phyloP scores from a whole-genome alignment of 2,888 invertebrate species.

The Heteropelma amictum region DNA sequence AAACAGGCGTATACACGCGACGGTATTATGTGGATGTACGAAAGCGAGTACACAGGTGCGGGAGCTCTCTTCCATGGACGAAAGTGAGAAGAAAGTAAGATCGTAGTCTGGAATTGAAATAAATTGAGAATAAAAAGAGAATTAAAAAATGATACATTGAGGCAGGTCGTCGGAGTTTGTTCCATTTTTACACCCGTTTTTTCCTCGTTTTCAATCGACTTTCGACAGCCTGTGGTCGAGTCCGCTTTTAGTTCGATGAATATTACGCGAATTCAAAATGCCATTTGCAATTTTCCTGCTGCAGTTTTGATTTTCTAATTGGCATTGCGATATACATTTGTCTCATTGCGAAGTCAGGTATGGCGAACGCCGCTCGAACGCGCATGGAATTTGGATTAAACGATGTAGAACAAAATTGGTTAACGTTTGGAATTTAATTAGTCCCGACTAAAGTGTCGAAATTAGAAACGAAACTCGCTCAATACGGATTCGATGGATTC shows the following conservation, averaged over 20 bases:
- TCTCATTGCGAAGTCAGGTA: no score
- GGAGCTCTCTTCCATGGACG: constrained; percentile 46
- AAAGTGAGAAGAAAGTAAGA: constrained; percentile 56
- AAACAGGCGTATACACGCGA: constrained; percentile 1
- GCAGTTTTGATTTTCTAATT: no score
- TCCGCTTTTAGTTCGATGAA: no score
- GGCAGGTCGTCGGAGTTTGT: constrained; percentile 35
- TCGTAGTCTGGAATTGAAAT: constrained; percentile 47
- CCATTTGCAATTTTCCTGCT: no score
- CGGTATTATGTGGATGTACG: constrained; percentile 52
- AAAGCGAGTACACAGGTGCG: constrained; percentile 49
- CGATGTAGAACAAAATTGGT: not conserved
- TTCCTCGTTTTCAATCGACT: no score
- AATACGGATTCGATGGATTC: no score
- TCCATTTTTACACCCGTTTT: not conserved
- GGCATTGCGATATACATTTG: no score
- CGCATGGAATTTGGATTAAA: not conserved
- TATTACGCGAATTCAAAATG: no score
- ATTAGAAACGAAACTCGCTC: no score
- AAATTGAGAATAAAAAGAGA: constrained; percentile 19
- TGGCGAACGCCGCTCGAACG: not conserved
- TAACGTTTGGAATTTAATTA: not conserved
- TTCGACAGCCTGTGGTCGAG: no score
- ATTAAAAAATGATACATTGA: constrained; percentile 13
- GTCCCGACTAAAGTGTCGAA: not conserved